Conservation (phyloP, 2,888 invertebrate species). For the Nipponacmea schrenckii region DNA sequence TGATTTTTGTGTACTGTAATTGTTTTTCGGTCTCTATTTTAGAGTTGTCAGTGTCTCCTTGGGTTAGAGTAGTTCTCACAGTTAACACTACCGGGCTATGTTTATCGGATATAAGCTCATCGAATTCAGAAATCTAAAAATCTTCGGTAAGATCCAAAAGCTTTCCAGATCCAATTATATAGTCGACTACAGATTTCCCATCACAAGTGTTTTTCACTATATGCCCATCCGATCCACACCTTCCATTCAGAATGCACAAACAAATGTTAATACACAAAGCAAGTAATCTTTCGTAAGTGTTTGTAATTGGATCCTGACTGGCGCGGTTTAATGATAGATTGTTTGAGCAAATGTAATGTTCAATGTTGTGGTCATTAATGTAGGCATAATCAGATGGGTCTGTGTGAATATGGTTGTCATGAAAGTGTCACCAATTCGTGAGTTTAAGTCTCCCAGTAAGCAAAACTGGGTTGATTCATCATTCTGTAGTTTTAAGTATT, state of each 20-base stretch:
- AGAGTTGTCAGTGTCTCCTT: neutral
- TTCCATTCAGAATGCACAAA: neutral
- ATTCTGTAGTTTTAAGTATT: neutral
- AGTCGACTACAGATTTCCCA: neutral
- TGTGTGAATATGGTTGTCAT: too few relatives aligned
- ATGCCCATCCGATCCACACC: neutral
- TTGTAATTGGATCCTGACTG: neutral
- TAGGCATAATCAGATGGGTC: too few relatives aligned
- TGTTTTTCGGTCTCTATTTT: neutral
- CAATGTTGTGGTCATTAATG: too few relatives aligned
- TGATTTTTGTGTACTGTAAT: neutral
- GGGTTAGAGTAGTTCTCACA: neutral
- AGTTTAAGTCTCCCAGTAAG: neutral
- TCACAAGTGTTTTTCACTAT: neutral
- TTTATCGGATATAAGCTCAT: slow-evolving; percentile 1
- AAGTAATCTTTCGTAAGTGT: neutral
- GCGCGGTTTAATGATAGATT: neutral
- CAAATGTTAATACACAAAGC: neutral
- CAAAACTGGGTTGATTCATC: neutral
- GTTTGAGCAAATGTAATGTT: too few relatives aligned
- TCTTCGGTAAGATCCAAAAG: neutral
- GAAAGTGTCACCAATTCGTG: neutral
- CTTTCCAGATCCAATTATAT: neutral
- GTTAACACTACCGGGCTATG: neutral
- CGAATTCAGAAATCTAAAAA: neutral